Conservation (phyloP, 2,113 vertebrate species). For the Murina feae region DNA sequence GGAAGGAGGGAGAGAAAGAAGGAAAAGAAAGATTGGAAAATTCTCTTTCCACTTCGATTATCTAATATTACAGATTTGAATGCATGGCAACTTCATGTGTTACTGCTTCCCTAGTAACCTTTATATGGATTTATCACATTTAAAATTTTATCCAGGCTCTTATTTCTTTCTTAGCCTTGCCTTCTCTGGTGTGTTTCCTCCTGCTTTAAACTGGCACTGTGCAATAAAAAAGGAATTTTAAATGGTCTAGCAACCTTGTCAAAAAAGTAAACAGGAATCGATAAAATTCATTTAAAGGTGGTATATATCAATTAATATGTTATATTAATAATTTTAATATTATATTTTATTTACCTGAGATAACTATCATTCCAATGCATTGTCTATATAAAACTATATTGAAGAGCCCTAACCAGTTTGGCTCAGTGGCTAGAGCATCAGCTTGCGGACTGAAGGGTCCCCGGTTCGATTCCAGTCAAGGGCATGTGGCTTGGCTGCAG, state of each 20-base stretch:
- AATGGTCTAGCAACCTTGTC: neutral
- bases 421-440: too few relatives aligned
- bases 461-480: too few relatives aligned
- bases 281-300: neutral
- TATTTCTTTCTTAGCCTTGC: neutral
- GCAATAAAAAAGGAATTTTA: neutral
- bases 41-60: neutral
- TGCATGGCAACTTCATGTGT: neutral
- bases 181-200: neutral
- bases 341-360: neutral
- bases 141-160: neutral
- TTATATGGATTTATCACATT: neutral
- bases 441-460: too few relatives aligned
- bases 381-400: neutral
- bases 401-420: too few relatives aligned
- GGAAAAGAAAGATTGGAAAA: neutral
- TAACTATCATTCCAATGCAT: neutral
- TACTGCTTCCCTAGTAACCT: neutral
- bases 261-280: neutral
- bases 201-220: neutral
- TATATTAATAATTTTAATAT: neutral
- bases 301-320: neutral
- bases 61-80: neutral
- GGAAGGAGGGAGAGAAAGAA: fast-evolving
- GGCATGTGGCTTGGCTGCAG: too few relatives aligned